Percentiles rank a stretch among this genome's conserved stretches.
phyloP scores from a whole-genome alignment of 2,888 invertebrate species.

The Hirtodrosophila alboralis region DNA sequence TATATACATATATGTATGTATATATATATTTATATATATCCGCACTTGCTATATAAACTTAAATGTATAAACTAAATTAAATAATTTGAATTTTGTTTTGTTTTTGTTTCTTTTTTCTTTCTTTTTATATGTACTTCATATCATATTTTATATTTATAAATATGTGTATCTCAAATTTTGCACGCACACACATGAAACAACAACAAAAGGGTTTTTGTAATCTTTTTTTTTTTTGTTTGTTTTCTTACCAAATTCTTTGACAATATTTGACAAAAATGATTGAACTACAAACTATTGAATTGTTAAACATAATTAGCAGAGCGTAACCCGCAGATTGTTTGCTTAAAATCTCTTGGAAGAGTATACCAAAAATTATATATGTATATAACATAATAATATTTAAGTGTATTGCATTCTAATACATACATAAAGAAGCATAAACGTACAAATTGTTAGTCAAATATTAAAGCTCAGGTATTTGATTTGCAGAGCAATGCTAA shows the following conservation, averaged over 20 bases:
- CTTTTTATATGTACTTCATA: slow-evolving; percentile 43
- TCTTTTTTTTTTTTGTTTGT: too few species aligned
- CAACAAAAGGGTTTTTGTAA: slow-evolving; percentile 56
- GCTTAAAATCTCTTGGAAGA: slow-evolving; percentile 34
- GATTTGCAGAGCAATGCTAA: slow-evolving; percentile 48
- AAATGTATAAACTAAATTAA: slow-evolving; percentile 75
- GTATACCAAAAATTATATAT: slow-evolving; percentile 32
- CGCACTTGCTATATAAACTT: slow-evolving; percentile 81
- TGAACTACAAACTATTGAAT: slow-evolving; percentile 40
- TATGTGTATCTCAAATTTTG: slow-evolving; percentile 60
- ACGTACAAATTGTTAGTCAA: slow-evolving; percentile 47
- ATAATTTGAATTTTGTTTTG: slow-evolving; percentile 74
- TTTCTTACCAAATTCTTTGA: slow-evolving; percentile 39
- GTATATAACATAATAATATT: slow-evolving; percentile 23
- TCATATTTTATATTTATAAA: slow-evolving; percentile 52
- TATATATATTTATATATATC: slow-evolving; percentile 48
- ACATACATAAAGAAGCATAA: slow-evolving; percentile 13
- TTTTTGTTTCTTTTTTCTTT: slow-evolving; percentile 33
- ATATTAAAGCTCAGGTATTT: slow-evolving; percentile 68
- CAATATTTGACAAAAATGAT: slow-evolving; percentile 48
- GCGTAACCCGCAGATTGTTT: slow-evolving; percentile 21
- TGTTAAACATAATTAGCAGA: slow-evolving; percentile 16
- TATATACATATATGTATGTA: slow-evolving; percentile 46
- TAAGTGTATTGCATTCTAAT: slow-evolving; percentile 14
- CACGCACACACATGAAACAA: slow-evolving; percentile 79